Evolutionary conservation across 2,113 vertebrate genomes (phyloP).

Genomic region (Arothron firmamentum): DNA sequence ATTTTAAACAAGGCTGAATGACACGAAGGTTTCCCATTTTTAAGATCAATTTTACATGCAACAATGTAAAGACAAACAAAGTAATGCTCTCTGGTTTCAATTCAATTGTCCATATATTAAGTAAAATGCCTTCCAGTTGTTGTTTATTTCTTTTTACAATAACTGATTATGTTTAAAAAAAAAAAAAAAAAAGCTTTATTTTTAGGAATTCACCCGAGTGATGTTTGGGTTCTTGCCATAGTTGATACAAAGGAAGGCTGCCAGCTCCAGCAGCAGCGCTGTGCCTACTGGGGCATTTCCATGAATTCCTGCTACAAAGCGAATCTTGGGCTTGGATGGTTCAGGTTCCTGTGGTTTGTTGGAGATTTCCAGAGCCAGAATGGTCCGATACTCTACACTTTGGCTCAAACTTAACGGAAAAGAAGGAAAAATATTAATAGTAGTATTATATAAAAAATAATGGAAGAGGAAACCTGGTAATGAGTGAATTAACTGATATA

Average conservation of each 20-base stretch:
- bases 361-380: conserved; percentile 94
- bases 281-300: conserved; percentile 93
- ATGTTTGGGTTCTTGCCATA: conserved; percentile 89
- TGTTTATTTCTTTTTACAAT: too few species aligned
- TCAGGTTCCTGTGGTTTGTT: conserved; percentile 85
- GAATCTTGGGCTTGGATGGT: conserved; percentile 89
- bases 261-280: conserved; percentile 90
- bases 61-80: not conserved
- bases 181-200: not conserved
- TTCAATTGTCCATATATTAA: not conserved
- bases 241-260: conserved; percentile 89
- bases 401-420: conserved; percentile 83
- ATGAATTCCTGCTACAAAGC: conserved; percentile 91
- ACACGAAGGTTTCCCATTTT: not conserved
- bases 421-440: not conserved
- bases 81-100: not conserved
- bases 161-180: too few species aligned
- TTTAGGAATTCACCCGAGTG: conserved; percentile 79
- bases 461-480: not conserved
- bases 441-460: too few species aligned
- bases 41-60: not conserved
- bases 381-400: conserved; percentile 85
- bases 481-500: not conserved
- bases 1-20: conserved; percentile 6
- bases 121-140: not conserved